Conservation (phyloP, 2,113 vertebrate species). For the Osmerus eperlanus region DNA sequence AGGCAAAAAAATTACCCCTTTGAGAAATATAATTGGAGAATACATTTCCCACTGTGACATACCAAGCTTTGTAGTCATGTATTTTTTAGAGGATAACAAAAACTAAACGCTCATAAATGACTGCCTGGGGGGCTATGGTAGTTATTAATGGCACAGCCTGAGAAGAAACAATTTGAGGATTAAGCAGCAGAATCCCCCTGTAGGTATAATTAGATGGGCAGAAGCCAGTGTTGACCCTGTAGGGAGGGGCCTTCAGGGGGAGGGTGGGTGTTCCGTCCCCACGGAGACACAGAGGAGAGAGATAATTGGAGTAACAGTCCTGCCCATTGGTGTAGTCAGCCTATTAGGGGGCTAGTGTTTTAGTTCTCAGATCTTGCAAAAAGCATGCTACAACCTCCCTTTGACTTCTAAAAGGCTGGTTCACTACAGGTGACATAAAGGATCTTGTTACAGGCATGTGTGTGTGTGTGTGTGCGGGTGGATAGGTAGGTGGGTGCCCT, state of each 20-base stretch:
- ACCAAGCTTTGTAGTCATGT: background rate
- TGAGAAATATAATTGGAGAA: background rate
- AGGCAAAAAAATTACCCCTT: constrained; percentile 6
- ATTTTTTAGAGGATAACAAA: constrained; percentile 37
- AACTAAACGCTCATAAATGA: constrained; percentile 35
- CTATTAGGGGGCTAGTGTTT: constrained; percentile 59
- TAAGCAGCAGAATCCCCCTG: constrained; percentile 49
- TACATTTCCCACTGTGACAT: background rate
- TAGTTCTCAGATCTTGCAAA: constrained; percentile 46
- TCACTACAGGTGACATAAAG: background rate
- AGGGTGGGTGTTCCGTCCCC: constrained; percentile 37
- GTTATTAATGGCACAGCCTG: constrained; percentile 49
- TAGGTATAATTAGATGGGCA: constrained; percentile 66
- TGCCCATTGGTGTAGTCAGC: constrained; percentile 48
- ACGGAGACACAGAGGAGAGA: constrained; percentile 49
- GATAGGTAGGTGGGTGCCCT: too few species aligned
- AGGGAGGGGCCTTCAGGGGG: constrained; percentile 54
- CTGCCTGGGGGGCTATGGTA: constrained; percentile 24
- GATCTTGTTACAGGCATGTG: background rate
- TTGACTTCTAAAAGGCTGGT: background rate
- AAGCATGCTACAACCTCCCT: constrained; percentile 36
- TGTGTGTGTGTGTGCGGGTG: too few species aligned
- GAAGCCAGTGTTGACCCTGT: constrained; percentile 59
- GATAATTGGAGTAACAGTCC: constrained; percentile 63
- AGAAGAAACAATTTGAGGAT: constrained; percentile 50